phyloP scores from a whole-genome alignment of 2,888 invertebrate species.

The Drosophila kambysellisi region DNA sequence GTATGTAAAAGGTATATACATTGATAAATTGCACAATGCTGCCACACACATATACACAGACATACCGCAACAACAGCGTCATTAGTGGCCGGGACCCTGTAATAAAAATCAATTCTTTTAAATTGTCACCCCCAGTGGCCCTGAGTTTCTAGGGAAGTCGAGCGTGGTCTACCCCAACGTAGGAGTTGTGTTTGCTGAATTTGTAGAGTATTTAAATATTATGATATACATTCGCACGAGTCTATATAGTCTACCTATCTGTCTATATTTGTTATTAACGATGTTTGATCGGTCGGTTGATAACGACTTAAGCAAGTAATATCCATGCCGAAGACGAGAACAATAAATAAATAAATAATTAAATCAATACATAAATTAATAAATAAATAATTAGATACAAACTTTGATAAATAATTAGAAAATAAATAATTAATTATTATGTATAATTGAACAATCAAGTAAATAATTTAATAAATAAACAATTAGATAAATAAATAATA shows the following conservation, averaged over 20 bases:
- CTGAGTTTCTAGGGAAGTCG: slow-evolving; percentile 22
- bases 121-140: slow-evolving; percentile 57
- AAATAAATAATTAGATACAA: no score
- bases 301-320: no score
- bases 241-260: not conserved
- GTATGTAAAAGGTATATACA: slow-evolving; percentile 24
- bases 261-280: not conserved
- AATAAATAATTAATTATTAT: no score
- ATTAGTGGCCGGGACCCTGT: slow-evolving; percentile 59
- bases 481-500: no score
- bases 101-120: slow-evolving; percentile 74
- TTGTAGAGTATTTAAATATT: not conserved
- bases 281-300: not conserved
- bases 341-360: no score
- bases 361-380: no score
- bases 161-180: slow-evolving; percentile 14
- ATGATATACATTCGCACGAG: not conserved
- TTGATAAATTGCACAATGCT: slow-evolving; percentile 60
- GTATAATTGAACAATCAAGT: no score
- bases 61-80: slow-evolving; percentile 60
- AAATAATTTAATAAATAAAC: no score
- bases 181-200: slow-evolving; percentile 6
- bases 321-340: not conserved
- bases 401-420: no score
- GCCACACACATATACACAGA: not conserved